Base-by-base conservation (phyloP, 2,113 vertebrate genomes). In the Parus major region DNA sequence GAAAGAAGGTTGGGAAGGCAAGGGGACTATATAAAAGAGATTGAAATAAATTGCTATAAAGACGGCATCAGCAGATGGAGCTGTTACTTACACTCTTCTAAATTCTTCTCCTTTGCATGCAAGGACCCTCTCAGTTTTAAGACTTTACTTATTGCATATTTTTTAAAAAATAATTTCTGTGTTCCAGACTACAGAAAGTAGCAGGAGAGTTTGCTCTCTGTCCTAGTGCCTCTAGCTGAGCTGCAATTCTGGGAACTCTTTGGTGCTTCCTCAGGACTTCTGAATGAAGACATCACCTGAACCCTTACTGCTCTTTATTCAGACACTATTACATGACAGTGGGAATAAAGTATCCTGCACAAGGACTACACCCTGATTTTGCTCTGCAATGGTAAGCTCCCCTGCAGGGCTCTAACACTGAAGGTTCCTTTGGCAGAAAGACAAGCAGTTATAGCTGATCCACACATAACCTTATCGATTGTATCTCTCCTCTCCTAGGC, bases 51-150 rank as follows among this genome's bases (percentile, higher is more conserved):
- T 52, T 59, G 49, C 50, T 87, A 35, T 80, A 60, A 87, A 85
- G 84, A 69, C 0, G 7, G 61, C 69, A 94, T 96, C 92, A 94
- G 71, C 88, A 92, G 90, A 91, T 90, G 88, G 92, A 96, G 88
- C 71, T 92, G 75, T 91, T 88, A 90, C 60, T 94, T 90, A 82
- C 5, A 80, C 14, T 90, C 64, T 80, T 84, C 50, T 59, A 75
- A 93, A 91, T 80, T 65, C 41, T 73, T 41, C 78, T 92, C 35
- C 29, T 61, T 88, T 83, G 35, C 55, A 56, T n/a, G 24, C 24
- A 66, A 68, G 39, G 29, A n/a, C 15, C 9, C 22, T 73, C 46
- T 92, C 19, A 19, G 39, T 91, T 82, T 93, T 73, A 93, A 90
- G 79, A 72, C 19, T 39, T 82, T n/a, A 49, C 13, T 31, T 52